These are phyloP conservation scores for Parauchenoglanis punctatus DNA, from an alignment of 2,797 vertebrate genomes.

Conservation along the genomic window DNA sequence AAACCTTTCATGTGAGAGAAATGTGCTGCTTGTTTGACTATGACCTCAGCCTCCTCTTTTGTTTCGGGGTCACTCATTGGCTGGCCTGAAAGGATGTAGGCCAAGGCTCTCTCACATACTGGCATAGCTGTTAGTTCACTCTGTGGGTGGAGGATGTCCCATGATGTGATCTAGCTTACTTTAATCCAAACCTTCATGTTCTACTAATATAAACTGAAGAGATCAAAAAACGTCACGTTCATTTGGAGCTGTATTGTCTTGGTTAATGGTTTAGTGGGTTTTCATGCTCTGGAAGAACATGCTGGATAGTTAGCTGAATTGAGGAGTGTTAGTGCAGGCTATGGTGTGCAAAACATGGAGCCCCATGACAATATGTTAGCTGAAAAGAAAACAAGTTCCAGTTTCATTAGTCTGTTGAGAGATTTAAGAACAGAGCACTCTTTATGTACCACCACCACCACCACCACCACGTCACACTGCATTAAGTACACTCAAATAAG, in stretches of 20 bases:
- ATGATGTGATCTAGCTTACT: constrained; percentile 29
- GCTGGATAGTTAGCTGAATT: background rate
- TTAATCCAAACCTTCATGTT: background rate
- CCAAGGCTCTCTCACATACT: constrained; percentile 34
- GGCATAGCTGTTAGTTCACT: constrained; percentile 27
- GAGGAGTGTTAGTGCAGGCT: background rate
- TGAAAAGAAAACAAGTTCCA: constrained; percentile 13
- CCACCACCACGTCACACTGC: background rate
- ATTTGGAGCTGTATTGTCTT: background rate
- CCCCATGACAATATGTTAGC: constrained; percentile 12
- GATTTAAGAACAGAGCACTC: constrained; percentile 16
- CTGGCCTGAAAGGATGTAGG: constrained; percentile 66
- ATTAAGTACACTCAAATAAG: background rate
- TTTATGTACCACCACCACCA: background rate
- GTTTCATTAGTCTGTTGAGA: background rate
- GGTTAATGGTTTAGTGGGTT: background rate
- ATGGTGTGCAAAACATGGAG: background rate
- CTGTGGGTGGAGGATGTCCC: constrained; percentile 14
- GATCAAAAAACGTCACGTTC: background rate
- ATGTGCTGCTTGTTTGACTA: constrained; percentile 72
- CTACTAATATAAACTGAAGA: background rate
- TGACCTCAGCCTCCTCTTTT: constrained; percentile 75
- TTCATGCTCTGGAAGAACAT: background rate
- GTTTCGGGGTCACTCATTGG: constrained; percentile 71
- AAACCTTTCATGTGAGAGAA: constrained; percentile 77